Percentiles rank a stretch among this genome's conserved stretches.
Evolutionary conservation across 2,113 vertebrate genomes (phyloP).

Genomic region (Ellobius talpinus): DNA sequence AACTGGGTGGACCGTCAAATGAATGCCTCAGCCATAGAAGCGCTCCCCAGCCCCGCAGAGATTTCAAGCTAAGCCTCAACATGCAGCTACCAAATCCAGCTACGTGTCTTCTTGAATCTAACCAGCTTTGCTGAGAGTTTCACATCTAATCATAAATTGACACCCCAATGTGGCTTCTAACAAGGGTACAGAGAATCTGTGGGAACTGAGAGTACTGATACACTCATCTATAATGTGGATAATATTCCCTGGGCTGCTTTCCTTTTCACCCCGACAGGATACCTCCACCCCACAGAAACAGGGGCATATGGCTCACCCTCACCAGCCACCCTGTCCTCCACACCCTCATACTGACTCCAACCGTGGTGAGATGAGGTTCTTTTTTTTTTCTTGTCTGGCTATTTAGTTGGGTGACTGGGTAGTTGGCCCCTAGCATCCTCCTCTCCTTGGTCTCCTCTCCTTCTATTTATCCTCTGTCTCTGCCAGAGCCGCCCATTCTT

Average conservation of each 20-base stretch:
- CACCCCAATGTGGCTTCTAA: background rate
- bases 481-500: no score
- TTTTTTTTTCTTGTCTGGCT: no score
- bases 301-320: fast-evolving
- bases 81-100: fast-evolving
- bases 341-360: background rate
- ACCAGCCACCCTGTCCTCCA: background rate
- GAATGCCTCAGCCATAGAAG: fast-evolving
- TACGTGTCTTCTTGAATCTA: background rate
- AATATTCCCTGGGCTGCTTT: fast-evolving
- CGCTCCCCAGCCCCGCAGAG: background rate
- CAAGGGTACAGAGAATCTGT: background rate
- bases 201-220: no score
- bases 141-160: background rate
- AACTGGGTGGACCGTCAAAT: no score
- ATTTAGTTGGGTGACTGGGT: no score
- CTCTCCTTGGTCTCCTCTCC: no score
- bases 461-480: no score
- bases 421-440: no score
- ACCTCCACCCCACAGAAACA: background rate
- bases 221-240: fast-evolving
- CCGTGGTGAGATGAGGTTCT: background rate
- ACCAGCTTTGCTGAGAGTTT: background rate
- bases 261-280: no score
- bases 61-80: background rate